phyloP scores from a whole-genome alignment of 2,797 vertebrate species.

The Acanthopagrus latus region DNA sequence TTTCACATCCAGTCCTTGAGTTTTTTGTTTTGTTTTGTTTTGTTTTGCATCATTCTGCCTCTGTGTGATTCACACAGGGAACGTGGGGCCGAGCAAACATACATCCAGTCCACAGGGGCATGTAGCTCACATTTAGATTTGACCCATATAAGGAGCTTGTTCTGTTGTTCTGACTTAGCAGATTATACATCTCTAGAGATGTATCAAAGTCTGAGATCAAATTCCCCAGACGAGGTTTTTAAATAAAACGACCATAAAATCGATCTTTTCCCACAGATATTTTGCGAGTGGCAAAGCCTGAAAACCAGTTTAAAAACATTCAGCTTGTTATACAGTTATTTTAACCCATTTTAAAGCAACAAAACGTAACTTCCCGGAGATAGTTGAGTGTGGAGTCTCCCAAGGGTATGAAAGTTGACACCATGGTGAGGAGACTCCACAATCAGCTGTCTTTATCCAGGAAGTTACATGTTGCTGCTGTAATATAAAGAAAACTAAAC shows the following conservation, averaged over 20 bases:
- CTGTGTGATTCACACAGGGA: background rate
- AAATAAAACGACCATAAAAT: background rate
- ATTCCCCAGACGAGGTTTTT: background rate
- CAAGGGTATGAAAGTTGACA: too few relatives aligned
- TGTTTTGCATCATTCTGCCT: background rate
- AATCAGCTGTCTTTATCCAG: too few relatives aligned
- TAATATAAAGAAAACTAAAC: background rate
- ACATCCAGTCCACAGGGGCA: too few relatives aligned
- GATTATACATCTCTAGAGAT: background rate
- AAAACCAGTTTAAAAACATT: background rate
- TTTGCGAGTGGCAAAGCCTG: background rate
- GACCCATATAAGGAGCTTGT: slow-evolving; percentile 7
- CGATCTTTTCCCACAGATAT: background rate
- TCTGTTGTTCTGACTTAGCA: background rate
- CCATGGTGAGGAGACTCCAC: too few relatives aligned
- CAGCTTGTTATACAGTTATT: too few relatives aligned
- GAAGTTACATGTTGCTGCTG: too few relatives aligned
- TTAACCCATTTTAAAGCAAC: too few relatives aligned
- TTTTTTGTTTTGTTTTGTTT: too few relatives aligned
- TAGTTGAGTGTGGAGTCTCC: too few relatives aligned
- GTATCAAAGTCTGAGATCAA: background rate
- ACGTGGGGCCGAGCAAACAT: background rate
- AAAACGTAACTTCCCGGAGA: too few relatives aligned
- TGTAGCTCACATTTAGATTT: slow-evolving; percentile 6
- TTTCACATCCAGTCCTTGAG: slow-evolving; percentile 1